Evolutionary conservation across 1,140 invertebrate genomes (phyloP).

Genomic region (Diplogasteroides magnus): DNA sequence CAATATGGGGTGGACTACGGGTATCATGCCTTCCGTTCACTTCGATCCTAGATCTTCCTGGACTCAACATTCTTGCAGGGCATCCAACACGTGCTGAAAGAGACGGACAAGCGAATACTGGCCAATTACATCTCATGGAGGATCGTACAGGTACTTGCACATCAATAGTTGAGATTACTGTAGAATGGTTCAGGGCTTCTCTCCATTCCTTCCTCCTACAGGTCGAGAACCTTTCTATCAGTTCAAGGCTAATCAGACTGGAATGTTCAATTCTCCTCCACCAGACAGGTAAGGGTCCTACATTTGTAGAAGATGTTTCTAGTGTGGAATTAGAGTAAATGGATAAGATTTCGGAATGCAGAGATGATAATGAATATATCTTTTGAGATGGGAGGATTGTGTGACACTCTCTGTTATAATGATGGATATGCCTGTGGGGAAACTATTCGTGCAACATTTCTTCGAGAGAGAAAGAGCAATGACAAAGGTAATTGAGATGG

Average conservation of each 20-base stretch:
- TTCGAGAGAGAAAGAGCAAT: slow-evolving; percentile 47
- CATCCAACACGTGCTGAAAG: slow-evolving; percentile 56
- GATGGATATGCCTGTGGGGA: slow-evolving; percentile 51
- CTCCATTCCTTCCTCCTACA: slow-evolving; percentile 41
- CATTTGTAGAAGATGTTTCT: no score
- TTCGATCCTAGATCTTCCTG: neutral
- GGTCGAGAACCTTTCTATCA: slow-evolving; percentile 42
- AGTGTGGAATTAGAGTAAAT: no score
- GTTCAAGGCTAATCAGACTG: slow-evolving; percentile 48
- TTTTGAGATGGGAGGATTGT: slow-evolving; percentile 48
- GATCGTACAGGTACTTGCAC: slow-evolving; percentile 41
- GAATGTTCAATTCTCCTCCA: slow-evolving; percentile 36
- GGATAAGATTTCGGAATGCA: no score
- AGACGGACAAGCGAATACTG: slow-evolving; percentile 63
- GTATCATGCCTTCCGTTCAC: neutral
- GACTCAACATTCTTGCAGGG: slow-evolving; percentile 11
- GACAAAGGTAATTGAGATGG: slow-evolving; percentile 29
- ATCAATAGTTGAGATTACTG: slow-evolving; percentile 7
- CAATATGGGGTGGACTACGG: neutral
- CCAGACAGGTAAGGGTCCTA: slow-evolving; percentile 33
- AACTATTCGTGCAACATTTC: slow-evolving; percentile 50
- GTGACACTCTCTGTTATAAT: slow-evolving; percentile 41
- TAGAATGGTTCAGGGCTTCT: slow-evolving; percentile 22
- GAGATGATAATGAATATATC: no score
- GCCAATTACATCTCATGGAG: slow-evolving; percentile 51